A percentile compares a stretch with the other conserved stretches of the same genome.
Conservation (phyloP, 1,140 invertebrate species). For the Chelonus insularis region DNA sequence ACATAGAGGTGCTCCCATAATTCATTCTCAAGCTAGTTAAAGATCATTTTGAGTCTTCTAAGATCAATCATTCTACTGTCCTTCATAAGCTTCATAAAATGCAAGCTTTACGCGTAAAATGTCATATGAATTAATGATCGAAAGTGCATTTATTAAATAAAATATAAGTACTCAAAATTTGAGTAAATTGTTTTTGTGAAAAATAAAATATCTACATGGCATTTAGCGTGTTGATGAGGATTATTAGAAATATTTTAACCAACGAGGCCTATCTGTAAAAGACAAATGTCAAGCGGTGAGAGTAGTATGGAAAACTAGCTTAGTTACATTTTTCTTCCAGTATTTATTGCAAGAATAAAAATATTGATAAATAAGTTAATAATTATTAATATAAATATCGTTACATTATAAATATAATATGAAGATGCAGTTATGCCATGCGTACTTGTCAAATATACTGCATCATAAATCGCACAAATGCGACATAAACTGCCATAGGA, state of each 20-base stretch:
- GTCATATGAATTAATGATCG: too few relatives aligned
- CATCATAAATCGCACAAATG: neutral
- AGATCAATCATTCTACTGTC: neutral
- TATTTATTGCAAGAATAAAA: conserved; percentile 50
- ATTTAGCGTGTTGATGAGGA: conserved; percentile 10
- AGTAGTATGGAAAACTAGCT: conserved; percentile 36
- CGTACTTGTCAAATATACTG: neutral
- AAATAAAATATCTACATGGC: too few relatives aligned
- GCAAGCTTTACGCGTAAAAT: too few relatives aligned
- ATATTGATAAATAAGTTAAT: conserved; percentile 10
- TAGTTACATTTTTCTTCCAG: conserved; percentile 52
- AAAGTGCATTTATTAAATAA: too few relatives aligned
- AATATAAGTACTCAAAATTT: too few relatives aligned
- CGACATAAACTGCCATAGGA: conserved; percentile 29
- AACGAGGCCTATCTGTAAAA: conserved; percentile 29
- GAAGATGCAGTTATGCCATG: too few relatives aligned
- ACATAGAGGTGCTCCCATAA: conserved; percentile 62
- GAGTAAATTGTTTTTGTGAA: too few relatives aligned
- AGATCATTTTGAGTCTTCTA: neutral
- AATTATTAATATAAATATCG: conserved; percentile 2
- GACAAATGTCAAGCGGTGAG: conserved; percentile 21
- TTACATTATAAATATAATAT: too few relatives aligned
- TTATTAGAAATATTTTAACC: conserved; percentile 20
- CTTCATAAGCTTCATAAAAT: too few relatives aligned
- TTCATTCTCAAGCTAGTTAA: conserved; percentile 62